Evolutionary conservation across 2,888 invertebrate genomes (phyloP).

Genomic region (Chaetogeoica ovagalla): DNA sequence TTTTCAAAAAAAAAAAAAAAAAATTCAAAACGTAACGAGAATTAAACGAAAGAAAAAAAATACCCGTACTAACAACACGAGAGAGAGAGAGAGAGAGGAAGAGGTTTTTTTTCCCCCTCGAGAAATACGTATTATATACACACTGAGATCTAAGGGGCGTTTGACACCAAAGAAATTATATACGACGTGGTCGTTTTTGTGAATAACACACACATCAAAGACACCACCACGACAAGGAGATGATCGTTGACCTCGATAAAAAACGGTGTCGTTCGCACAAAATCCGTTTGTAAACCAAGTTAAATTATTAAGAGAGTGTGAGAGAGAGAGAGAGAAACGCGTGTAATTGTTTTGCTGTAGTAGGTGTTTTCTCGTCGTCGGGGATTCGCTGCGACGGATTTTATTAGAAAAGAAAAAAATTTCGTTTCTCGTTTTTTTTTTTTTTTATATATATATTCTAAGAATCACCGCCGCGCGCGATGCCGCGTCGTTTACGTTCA

Average conservation of each 20-base stretch:
- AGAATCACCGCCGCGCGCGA: slow-evolving; percentile 6
- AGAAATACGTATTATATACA: too few relatives aligned
- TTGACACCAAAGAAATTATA: not conserved
- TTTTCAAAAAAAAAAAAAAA: too few relatives aligned
- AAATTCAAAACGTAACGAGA: too few relatives aligned
- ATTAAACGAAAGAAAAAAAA: not conserved
- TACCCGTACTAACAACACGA: not conserved
- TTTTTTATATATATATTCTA: not conserved
- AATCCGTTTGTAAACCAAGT: slow-evolving; percentile 20
- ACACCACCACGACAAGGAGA: not conserved
- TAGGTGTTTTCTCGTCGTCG: slow-evolving; percentile 18
- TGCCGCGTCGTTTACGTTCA: not conserved
- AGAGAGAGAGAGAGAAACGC: not conserved
- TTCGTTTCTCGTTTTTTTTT: not conserved
- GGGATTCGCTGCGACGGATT: slow-evolving; percentile 23
- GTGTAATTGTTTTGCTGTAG: slow-evolving; percentile 38
- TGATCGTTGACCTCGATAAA: slow-evolving; percentile 42
- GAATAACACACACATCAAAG: not conserved
- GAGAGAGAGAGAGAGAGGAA: too few relatives aligned
- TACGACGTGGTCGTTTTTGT: not conserved
- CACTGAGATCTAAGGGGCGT: not conserved
- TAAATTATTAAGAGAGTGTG: slow-evolving; percentile 12
- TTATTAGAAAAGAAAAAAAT: not conserved
- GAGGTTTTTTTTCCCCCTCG: too few relatives aligned
- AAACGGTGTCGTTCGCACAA: slow-evolving; percentile 15